These are phyloP conservation scores for Corythaeola cristata DNA, from an alignment of 2,113 vertebrate genomes.

Conservation along the genomic window DNA sequence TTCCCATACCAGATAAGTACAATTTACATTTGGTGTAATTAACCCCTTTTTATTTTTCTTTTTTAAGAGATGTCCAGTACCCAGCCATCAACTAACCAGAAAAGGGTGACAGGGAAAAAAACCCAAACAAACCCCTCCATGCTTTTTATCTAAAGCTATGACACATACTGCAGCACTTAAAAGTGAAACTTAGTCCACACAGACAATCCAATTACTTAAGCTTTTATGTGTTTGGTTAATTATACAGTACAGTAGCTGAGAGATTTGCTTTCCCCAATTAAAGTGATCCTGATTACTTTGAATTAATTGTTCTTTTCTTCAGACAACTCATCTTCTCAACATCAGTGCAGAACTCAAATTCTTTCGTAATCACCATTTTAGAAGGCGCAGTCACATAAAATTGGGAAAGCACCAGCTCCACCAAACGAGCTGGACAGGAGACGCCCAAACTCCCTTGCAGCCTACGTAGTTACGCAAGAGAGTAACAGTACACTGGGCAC, in stretches of 20 bases:
- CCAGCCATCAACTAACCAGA: background rate
- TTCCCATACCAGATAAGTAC: background rate
- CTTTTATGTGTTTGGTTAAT: background rate
- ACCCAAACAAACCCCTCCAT: rapidly evolving
- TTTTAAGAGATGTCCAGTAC: background rate
- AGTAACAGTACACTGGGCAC: background rate
- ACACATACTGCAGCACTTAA: background rate
- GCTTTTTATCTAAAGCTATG: background rate
- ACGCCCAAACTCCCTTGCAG: rapidly evolving
- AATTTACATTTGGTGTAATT: background rate
- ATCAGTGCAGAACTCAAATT: background rate
- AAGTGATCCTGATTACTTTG: background rate
- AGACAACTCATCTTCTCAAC: background rate
- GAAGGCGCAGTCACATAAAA: rapidly evolving
- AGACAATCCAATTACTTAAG: background rate
- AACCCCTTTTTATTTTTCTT: background rate
- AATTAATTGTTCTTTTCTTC: background rate
- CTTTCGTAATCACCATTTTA: rapidly evolving
- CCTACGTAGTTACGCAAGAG: rapidly evolving
- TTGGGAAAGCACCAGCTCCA: background rate
- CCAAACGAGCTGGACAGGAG: background rate
- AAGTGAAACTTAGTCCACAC: background rate
- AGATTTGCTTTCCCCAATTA: slow-evolving; percentile 15
- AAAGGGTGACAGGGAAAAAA: background rate
- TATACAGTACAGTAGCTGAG: background rate